A percentile compares a stretch with the other conserved stretches of the same genome.
Evolutionary conservation across 2,113 vertebrate genomes (phyloP).

Genomic region (Lontra canadensis): DNA sequence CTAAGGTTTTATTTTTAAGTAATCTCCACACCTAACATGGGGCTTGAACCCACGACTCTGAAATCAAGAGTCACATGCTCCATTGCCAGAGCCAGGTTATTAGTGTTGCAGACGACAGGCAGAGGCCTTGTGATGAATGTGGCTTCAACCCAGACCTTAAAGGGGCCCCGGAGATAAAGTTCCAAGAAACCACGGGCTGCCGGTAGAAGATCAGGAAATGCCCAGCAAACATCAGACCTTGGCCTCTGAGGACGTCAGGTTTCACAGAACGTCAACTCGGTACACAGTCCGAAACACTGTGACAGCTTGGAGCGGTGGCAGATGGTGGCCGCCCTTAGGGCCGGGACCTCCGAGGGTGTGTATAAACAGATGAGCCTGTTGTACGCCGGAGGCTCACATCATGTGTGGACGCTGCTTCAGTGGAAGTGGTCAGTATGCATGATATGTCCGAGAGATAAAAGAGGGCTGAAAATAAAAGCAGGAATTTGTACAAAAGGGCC

Average conservation of each 20-base stretch:
- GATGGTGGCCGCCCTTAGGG: neutral
- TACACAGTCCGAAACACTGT: fast-evolving
- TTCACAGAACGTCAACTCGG: too few species aligned
- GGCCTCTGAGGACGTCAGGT: neutral
- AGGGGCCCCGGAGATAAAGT: neutral
- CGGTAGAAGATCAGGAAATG: neutral
- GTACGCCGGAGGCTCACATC: neutral
- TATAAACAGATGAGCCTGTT: too few species aligned
- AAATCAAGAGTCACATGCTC: neutral
- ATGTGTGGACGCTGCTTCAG: neutral
- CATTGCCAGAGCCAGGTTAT: neutral
- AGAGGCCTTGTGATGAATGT: neutral
- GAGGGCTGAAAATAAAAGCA: too few species aligned
- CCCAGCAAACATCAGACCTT: neutral
- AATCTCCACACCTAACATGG: neutral
- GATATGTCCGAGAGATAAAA: neutral
- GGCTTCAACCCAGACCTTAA: neutral
- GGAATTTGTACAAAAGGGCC: too few species aligned
- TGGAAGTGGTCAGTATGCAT: too few species aligned
- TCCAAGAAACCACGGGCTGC: neutral
- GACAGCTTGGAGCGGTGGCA: neutral
- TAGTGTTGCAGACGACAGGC: too few species aligned
- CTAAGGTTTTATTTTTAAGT: neutral
- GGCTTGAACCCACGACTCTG: neutral
- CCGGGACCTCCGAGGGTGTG: too few species aligned